phyloP scores from a whole-genome alignment of 2,113 vertebrate genomes.

The Baryphthengus martii region DNA sequence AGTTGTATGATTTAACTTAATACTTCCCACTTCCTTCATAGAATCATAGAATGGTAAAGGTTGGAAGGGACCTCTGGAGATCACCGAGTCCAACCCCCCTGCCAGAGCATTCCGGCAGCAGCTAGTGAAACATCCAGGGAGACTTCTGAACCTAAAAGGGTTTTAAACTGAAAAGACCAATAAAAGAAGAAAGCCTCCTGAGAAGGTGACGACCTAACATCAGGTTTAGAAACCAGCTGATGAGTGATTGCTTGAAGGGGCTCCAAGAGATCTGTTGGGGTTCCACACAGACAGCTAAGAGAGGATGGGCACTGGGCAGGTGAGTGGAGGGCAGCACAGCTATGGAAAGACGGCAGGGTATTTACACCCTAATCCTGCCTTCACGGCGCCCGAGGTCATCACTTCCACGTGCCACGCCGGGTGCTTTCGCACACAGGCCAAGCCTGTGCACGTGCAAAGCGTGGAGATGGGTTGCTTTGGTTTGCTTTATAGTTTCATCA shows the following conservation, averaged over 20 bases:
- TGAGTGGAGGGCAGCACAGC: background rate
- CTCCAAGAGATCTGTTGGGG: background rate
- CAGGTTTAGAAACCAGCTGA: background rate
- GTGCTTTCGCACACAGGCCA: background rate
- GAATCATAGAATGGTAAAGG: no score
- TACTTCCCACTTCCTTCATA: background rate
- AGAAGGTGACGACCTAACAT: background rate
- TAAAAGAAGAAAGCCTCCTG: background rate
- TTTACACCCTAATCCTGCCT: background rate
- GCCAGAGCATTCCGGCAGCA: no score
- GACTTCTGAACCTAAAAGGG: background rate
- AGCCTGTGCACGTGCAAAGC: background rate
- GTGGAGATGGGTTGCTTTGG: background rate
- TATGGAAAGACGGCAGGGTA: accelerated
- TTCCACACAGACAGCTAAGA: background rate
- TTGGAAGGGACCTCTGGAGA: no score
- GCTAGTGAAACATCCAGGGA: background rate
- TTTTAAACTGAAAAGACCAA: background rate
- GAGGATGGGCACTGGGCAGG: background rate
- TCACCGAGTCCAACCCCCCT: no score
- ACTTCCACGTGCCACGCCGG: background rate
- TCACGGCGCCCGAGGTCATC: background rate
- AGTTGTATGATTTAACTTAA: background rate
- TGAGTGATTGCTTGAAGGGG: background rate
- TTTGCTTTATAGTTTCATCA: background rate